phyloP scores from a whole-genome alignment of 2,797 vertebrate species.

The Tangara arthus region DNA sequence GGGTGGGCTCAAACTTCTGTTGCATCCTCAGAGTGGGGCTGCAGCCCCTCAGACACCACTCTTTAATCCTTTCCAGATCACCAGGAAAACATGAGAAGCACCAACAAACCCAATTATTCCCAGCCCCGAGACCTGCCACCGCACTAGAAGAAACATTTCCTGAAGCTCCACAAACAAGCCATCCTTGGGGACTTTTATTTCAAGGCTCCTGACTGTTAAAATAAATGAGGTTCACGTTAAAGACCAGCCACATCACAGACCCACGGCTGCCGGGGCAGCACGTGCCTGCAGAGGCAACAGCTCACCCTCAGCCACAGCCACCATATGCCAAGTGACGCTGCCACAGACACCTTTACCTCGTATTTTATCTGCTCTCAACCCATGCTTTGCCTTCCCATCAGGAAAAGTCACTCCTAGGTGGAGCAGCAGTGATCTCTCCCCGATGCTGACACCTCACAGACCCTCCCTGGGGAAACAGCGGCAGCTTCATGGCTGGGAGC shows the following conservation, averaged over 20 bases:
- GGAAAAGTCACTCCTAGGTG: conserved; percentile 9
- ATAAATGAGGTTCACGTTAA: conserved; percentile 72
- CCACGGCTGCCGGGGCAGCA: conserved; percentile 20
- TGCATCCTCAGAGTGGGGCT: fast-evolving
- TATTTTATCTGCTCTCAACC: conserved; percentile 19
- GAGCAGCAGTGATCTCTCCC: conserved; percentile 11
- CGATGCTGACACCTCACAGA: conserved; percentile 14
- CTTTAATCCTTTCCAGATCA: not conserved
- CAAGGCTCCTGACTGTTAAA: conserved; percentile 70
- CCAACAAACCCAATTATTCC: not conserved
- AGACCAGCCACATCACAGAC: conserved; percentile 44
- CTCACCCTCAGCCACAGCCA: not conserved
- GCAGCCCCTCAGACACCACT: not conserved
- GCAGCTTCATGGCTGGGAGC: not conserved
- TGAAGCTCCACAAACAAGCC: conserved; percentile 66
- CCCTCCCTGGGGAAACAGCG: not conserved
- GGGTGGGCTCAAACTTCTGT: not conserved
- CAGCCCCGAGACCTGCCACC: not conserved
- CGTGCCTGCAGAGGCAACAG: not conserved
- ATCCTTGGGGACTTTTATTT: conserved; percentile 69
- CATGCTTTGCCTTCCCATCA: conserved; percentile 3
- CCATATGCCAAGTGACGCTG: not conserved
- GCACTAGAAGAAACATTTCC: conserved; percentile 39
- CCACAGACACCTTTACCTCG: not conserved
- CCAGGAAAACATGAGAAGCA: not conserved